These are phyloP conservation scores for Meloe dianella DNA, from an alignment of 2,888 invertebrate species.

Conservation along the genomic window DNA sequence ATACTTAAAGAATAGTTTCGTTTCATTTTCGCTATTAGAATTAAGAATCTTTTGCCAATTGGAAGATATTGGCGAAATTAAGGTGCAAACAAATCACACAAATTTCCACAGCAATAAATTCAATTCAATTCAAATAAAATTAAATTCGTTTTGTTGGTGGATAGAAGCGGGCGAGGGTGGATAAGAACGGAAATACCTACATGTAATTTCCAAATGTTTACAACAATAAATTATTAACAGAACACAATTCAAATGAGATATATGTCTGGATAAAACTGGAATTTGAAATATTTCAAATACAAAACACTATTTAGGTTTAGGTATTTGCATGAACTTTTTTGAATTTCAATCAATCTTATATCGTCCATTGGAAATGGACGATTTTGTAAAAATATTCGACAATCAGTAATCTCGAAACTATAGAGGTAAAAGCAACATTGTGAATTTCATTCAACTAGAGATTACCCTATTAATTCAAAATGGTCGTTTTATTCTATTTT, in stretches of 20 bases:
- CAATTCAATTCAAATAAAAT: conserved; percentile 2
- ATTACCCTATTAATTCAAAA: conserved; percentile 19
- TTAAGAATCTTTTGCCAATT: conserved; percentile 9
- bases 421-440: background rate
- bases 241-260: background rate
- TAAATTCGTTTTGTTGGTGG: background rate
- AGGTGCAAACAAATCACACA: background rate
- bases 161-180: background rate
- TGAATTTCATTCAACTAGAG: conserved; percentile 27
- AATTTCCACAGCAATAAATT: background rate
- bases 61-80: background rate
- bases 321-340: too few relatives aligned
- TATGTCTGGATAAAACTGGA: background rate
- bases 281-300: background rate
- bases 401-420: background rate
- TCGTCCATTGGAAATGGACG: too few relatives aligned
- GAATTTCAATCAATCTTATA: background rate
- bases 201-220: background rate
- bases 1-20: conserved; percentile 9
- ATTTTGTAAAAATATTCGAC: background rate
- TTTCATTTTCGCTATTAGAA: background rate
- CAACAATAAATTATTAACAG: conserved; percentile 6
- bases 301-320: background rate
- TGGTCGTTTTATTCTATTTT: conserved; percentile 31
- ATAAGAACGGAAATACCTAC: background rate